phyloP scores from a whole-genome alignment of 2,888 invertebrate genomes.

The Pterobdella sp. region DNA sequence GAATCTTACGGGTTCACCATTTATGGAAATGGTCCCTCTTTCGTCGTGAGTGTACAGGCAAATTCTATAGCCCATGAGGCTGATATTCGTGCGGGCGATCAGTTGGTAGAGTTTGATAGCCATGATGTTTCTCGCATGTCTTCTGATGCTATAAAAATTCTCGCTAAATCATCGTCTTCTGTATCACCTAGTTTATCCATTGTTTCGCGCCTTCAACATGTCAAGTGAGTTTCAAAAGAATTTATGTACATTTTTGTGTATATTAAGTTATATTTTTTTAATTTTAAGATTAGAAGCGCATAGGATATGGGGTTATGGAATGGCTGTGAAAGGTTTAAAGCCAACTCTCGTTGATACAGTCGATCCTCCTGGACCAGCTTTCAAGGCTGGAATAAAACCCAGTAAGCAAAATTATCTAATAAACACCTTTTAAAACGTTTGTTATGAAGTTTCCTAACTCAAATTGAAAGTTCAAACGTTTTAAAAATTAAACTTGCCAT shows the following conservation, averaged over 20 bases:
- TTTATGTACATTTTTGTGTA: no score
- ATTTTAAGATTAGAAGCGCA: conserved; percentile 38
- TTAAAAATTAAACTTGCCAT: no score
- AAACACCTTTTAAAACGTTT: no score
- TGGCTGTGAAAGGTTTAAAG: conserved; percentile 41
- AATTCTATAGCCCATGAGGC: conserved; percentile 45
- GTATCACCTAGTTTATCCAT: conserved; percentile 47
- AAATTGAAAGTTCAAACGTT: no score
- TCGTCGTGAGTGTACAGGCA: conserved; percentile 45
- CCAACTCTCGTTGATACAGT: conserved; percentile 45
- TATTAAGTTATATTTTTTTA: no score
- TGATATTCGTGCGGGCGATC: conserved; percentile 46
- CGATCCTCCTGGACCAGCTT: conserved; percentile 45
- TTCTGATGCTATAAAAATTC: conserved; percentile 41
- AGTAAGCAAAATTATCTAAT: no score
- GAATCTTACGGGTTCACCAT: conserved; percentile 47
- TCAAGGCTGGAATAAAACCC: conserved; percentile 44
- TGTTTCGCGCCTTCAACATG: conserved; percentile 43
- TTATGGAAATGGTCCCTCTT: conserved; percentile 47
- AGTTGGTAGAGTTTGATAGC: conserved; percentile 47
- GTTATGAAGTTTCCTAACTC: no score
- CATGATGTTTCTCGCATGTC: conserved; percentile 46
- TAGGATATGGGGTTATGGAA: conserved; percentile 43
- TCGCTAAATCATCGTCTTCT: conserved; percentile 42
- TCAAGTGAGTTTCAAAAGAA: conserved; percentile 38